Evolutionary conservation across 2,113 vertebrate species (phyloP).

Genomic region (Macquaria australasica): DNA sequence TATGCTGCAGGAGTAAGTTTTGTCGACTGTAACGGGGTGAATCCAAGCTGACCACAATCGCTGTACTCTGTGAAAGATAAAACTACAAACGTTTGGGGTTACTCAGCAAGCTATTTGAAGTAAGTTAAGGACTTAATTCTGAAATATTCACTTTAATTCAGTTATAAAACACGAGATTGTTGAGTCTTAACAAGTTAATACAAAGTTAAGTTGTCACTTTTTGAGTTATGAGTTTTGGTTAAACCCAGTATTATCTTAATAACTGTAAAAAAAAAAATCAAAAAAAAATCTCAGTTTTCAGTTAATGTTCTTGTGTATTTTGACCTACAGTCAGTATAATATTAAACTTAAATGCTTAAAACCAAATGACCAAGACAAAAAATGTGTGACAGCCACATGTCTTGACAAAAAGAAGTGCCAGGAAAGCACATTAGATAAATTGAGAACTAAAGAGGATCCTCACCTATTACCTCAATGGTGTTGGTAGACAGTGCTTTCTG

Average conservation of each 20-base stretch:
- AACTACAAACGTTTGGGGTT: too few species aligned
- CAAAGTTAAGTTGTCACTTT: background rate
- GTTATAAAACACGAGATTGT: background rate
- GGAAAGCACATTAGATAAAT: background rate
- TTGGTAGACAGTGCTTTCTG: rapidly evolving
- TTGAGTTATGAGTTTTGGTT: background rate
- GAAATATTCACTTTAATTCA: too few species aligned
- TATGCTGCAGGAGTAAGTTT: too few species aligned
- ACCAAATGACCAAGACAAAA: background rate
- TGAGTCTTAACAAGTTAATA: background rate
- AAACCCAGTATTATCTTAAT: background rate
- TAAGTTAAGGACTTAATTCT: too few species aligned
- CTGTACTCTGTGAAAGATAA: too few species aligned
- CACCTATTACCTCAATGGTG: slow-evolving; percentile 19
- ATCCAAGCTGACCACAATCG: too few species aligned
- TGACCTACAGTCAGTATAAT: background rate
- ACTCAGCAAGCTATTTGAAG: too few species aligned
- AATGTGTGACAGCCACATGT: background rate
- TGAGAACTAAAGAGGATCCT: background rate
- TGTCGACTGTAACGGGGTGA: too few species aligned
- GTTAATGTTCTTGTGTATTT: background rate
- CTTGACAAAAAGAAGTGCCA: background rate
- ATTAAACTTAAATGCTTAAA: background rate
- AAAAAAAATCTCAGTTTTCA: background rate
- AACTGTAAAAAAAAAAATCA: background rate